Base-by-base conservation (phyloP, 2,113 vertebrate species). In the Actinemys pallida region DNA sequence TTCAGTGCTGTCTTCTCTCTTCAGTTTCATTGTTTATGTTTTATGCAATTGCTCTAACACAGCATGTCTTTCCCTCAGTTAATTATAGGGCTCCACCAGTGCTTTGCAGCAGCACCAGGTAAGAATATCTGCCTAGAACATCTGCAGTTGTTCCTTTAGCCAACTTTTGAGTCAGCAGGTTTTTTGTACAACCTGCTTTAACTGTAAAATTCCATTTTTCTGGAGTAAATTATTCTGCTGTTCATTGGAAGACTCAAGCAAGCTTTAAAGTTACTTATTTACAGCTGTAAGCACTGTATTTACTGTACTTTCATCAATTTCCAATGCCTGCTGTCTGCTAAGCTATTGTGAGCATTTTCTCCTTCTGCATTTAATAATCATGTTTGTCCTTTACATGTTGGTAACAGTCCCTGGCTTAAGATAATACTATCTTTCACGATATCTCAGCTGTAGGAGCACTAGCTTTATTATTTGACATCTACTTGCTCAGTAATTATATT, bases 111-210 rank as follows among this genome's bases (percentile, higher is more conserved):
- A 96, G 93, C 89, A 95, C 88, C 89, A 95, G 84, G 81, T 90
- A 83, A 42, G 84, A 94, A 42, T 54, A 45, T 86, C 86, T 95
- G 93, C 90, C 92, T 87, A 82, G 87, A 97, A 94, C 90, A 93
- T 83, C 95, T 95, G 95, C 95, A 95, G 89, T 94, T 97, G 83
- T 92, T 62, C 85, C 57, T 97, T 78, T 65, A 96, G 95, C 92
- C 95, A 97, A 27, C 76, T 53, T 59, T 93, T 95, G 90, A 97
- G 59, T 95, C 95, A 97, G 96, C 95, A 94, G 65, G 19, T 53
- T 94, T 95, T 7, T 95, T 75, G 89, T 84, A 91, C 84, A 69
- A 50, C 84, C 85, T 89, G n/a, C 87, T 84, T 76, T 83, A 83
- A 83, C 17, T 39, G 8, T 75, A 62, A 90, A 95, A 90, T 90